Evolutionary conservation across 2,888 invertebrate species (phyloP), one percentile per base, ranked within the genome.

Genomic region (Himalopsyche anomala): DNA sequence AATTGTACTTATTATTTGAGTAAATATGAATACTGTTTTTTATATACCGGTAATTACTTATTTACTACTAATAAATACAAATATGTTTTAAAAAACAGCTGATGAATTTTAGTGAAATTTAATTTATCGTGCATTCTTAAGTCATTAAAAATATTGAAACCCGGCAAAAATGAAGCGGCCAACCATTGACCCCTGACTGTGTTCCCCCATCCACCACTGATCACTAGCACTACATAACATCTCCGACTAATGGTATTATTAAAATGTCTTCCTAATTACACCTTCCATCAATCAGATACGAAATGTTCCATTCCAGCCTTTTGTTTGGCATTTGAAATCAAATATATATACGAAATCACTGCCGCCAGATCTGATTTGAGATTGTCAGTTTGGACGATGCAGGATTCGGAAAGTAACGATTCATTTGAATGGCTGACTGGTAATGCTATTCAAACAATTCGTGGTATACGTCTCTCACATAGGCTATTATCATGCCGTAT

Each of bases 261-360:
- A 93, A 92, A 92, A 92, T 92, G 93, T 93, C 93, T 91, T 91
- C 91, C 93, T 93, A 93, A 93, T 93, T 93, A 93, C 92, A 93
- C 92, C 91, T 92, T 91, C 92, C 93, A 93, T 93, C 93, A 93
- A 93, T 93, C 93, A 93, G 91, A 90, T 83, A 56, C 84, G 85
- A 88, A 88, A 88, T 85, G 85, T 87, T 87, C 86, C 86, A 84
- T 86, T 87, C 85, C 84, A 19, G 40, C 84, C 87, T 83, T 85
- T 88, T 88, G 88, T 88, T 88, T 88, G 87, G 85, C 88, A 87
- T 87, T 87, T 85, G 87, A 85, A 88, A 84, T 86, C 88, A 85
- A 86, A 88, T 85, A 85, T 28, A 28, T 62, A 86, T 87, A 85
- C 87, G 82, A 83, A 88, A 88, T 86, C 87, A 86, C 85, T 86